A percentile compares a stretch with the other conserved stretches of the same genome.
These are phyloP conservation scores for Silurus lanzhouensis DNA, from an alignment of 2,797 vertebrate species.

Conservation along the genomic window DNA sequence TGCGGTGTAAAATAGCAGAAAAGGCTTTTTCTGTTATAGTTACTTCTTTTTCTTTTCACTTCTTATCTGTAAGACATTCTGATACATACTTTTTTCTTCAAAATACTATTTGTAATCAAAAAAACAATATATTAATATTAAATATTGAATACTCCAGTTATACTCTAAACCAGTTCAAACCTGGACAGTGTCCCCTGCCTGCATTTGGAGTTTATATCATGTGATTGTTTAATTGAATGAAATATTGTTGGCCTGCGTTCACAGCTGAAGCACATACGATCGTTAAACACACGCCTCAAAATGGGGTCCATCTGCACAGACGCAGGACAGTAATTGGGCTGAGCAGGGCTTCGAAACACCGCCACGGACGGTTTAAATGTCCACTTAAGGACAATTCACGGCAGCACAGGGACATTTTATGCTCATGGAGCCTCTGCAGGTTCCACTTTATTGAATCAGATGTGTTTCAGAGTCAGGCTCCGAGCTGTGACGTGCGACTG, in stretches of 20 bases:
- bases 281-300: conserved; percentile 30
- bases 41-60: neutral
- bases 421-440: conserved; percentile 48
- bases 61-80: neutral
- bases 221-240: neutral
- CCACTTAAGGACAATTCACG: conserved; percentile 46
- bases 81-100: neutral
- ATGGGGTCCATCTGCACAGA: conserved; percentile 32
- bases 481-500: conserved; percentile 28
- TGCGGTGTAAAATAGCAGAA: neutral
- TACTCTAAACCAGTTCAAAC: neutral
- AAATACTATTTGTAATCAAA: neutral
- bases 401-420: conserved; percentile 44
- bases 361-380: conserved; percentile 39
- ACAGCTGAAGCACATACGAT: conserved; percentile 12
- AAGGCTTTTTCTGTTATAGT: neutral
- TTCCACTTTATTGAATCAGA: conserved; percentile 54
- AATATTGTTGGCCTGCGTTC: neutral
- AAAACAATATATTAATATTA: neutral
- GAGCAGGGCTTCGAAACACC: conserved; percentile 39
- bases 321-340: conserved; percentile 40
- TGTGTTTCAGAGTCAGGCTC: conserved; percentile 49
- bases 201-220: neutral
- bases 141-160: neutral
- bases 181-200: neutral